Percentiles rank a stretch among this genome's conserved stretches.
These are phyloP conservation scores for Myodes glareolus DNA, from an alignment of 2,113 vertebrate species.

Conservation along the genomic window DNA sequence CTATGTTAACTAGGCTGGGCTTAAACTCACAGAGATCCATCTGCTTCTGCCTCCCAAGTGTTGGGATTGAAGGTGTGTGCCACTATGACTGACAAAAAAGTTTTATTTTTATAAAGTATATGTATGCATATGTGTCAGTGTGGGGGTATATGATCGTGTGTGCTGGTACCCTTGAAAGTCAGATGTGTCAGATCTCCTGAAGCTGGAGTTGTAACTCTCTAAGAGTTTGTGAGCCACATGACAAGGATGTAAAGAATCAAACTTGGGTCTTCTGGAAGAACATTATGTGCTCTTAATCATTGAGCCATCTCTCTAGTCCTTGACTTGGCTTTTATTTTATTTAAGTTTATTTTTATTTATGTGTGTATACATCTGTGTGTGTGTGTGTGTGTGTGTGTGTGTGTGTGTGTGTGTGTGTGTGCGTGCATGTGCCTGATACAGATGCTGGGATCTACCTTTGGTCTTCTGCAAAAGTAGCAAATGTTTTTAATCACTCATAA, in stretches of 20 bases:
- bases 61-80: not conserved
- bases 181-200: not conserved
- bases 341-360: not conserved
- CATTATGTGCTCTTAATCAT: not conserved
- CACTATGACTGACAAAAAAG: not conserved
- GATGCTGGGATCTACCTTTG: not conserved
- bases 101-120: not conserved
- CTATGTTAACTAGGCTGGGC: not conserved
- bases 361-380: not conserved
- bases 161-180: not conserved
- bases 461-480: not conserved
- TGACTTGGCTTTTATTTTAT: not conserved
- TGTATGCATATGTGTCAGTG: not conserved
- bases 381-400: not conserved
- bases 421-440: not conserved
- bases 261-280: not conserved
- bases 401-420: accelerated
- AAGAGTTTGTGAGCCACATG: not conserved
- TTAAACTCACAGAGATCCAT: not conserved
- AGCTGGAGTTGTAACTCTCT: not conserved
- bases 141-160: not conserved
- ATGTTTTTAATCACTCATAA: not conserved
- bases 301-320: not conserved
- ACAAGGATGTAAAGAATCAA: not conserved
- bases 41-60: not conserved